Conservation (phyloP, 2,888 invertebrate genomes). For the Sarcophaga caerulescens region DNA sequence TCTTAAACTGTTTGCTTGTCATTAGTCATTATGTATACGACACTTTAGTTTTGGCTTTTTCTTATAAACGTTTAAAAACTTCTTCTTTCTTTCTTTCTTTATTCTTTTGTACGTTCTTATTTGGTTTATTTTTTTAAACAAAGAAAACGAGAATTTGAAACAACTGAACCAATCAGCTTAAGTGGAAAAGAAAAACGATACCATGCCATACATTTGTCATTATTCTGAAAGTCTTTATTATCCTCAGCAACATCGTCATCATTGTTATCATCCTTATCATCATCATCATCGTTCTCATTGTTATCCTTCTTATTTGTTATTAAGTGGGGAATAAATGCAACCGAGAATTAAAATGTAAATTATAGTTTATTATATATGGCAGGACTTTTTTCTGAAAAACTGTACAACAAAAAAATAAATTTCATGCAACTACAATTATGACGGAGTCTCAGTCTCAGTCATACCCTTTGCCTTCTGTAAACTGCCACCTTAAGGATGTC, state of each 20-base stretch:
- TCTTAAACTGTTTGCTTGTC: no score
- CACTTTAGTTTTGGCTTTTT: no score
- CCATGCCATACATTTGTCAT: no score
- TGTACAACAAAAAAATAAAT: not conserved
- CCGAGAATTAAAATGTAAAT: conserved; percentile 14
- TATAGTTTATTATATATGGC: conserved; percentile 17
- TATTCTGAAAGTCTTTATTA: conserved; percentile 3
- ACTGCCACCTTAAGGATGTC: conserved; percentile 7
- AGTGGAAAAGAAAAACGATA: no score
- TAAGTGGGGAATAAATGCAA: conserved; percentile 27
- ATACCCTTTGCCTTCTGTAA: not conserved
- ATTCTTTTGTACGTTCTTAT: no score
- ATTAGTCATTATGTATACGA: no score
- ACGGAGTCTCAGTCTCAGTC: not conserved
- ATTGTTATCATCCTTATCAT: not conserved
- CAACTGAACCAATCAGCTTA: no score
- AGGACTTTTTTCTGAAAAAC: not conserved
- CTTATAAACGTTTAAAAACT: no score
- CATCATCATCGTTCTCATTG: not conserved
- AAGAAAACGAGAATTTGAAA: no score
- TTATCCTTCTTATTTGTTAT: not conserved
- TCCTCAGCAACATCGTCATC: not conserved
- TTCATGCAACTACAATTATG: conserved; percentile 22
- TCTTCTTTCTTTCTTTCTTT: no score
- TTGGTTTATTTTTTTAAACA: no score